Conservation (phyloP, 2,113 vertebrate genomes). For the Regulus satrapa region DNA sequence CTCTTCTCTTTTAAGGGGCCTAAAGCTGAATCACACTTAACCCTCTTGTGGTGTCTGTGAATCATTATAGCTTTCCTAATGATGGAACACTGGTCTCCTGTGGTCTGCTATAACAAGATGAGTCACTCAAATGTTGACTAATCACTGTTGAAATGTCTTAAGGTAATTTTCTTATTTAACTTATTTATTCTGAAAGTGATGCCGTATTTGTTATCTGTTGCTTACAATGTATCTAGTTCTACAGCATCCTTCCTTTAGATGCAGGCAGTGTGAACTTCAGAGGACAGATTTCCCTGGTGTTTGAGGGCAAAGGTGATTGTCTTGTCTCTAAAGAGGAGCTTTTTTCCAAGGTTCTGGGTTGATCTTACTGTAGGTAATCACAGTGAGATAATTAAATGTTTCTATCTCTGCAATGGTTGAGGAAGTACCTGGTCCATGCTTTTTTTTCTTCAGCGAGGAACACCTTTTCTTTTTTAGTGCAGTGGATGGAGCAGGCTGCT, state of each 20-base stretch:
- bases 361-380: neutral
- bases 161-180: slow-evolving; percentile 3
- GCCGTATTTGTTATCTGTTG: neutral
- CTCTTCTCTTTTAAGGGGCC: neutral
- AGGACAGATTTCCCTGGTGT: neutral
- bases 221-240: neutral
- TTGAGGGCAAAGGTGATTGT: neutral
- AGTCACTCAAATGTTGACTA: slow-evolving; percentile 32
- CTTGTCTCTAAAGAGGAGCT: neutral
- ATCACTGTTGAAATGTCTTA: neutral
- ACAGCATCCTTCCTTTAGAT: neutral
- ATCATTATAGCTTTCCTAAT: slow-evolving; percentile 12
- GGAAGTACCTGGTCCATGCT: neutral
- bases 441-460: neutral
- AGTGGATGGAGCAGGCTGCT: neutral
- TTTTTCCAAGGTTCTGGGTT: neutral
- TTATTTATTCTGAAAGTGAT: neutral
- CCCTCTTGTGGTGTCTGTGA: slow-evolving; percentile 1
- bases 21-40: neutral
- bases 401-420: neutral
- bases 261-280: neutral
- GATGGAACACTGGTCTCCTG: slow-evolving; percentile 20
- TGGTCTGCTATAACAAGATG: slow-evolving; percentile 14
- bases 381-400: neutral
- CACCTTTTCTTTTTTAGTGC: neutral